These are phyloP conservation scores for Sinopyrophorus schimmeli DNA, from an alignment of 2,888 invertebrate genomes.

Conservation along the genomic window DNA sequence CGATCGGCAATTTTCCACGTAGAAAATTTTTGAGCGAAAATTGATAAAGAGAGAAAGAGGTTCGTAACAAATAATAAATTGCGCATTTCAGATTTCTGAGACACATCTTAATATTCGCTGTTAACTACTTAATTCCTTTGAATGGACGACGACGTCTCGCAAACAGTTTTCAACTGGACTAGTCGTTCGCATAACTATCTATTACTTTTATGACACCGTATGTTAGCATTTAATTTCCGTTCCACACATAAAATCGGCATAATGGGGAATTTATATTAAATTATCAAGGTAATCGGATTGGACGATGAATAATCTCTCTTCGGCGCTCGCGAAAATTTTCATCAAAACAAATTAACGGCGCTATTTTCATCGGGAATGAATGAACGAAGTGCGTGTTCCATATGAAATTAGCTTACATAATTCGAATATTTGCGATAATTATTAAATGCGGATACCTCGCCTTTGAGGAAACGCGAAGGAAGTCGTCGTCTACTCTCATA, in stretches of 20 bases:
- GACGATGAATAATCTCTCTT: too few relatives aligned
- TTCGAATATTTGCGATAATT: conserved; percentile 2
- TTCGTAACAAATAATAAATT: too few relatives aligned
- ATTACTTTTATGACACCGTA: conserved; percentile 20
- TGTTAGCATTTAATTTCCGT: conserved; percentile 27
- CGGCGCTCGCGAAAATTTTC: too few relatives aligned
- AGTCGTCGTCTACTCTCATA: too few relatives aligned
- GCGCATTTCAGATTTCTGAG: background rate
- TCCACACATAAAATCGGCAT: conserved; percentile 19
- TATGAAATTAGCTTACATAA: background rate
- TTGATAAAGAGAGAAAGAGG: too few relatives aligned
- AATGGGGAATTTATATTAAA: conserved; percentile 17
- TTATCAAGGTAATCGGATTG: conserved; percentile 18
- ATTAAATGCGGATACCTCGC: conserved; percentile 13
- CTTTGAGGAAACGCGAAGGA: conserved; percentile 15
- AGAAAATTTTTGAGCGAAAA: too few relatives aligned
- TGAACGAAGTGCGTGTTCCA: too few relatives aligned
- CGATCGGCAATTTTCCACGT: too few relatives aligned
- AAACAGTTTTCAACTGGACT: conserved; percentile 9
- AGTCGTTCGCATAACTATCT: conserved; percentile 10
- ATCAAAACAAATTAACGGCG: too few relatives aligned
- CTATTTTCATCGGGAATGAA: too few relatives aligned
- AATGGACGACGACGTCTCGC: background rate
- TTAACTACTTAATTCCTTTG: conserved; percentile 2
- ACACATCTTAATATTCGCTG: conserved; percentile 1